Conservation (phyloP, 1,140 invertebrate species). For the Trichonephila clavata region DNA sequence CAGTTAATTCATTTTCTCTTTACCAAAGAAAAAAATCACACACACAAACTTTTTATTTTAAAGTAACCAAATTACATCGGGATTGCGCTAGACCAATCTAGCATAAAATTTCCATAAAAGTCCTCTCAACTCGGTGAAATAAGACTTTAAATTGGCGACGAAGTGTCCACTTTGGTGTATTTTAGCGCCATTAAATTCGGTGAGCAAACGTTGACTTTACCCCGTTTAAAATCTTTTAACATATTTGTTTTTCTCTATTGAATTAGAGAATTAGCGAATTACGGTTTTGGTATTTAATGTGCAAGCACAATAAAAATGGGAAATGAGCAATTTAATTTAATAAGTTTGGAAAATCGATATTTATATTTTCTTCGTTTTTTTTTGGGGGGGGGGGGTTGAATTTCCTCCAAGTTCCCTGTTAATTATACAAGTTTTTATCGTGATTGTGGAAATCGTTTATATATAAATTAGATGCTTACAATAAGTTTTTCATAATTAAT, state of each 20-base stretch:
- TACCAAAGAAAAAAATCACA: background rate
- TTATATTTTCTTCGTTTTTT: background rate
- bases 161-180: conserved; percentile 31
- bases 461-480: too few species aligned
- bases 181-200: conserved; percentile 1
- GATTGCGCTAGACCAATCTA: background rate
- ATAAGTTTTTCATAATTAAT: too few species aligned
- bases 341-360: background rate
- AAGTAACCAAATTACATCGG: background rate
- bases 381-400: too few species aligned
- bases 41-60: background rate
- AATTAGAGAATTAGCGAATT: conserved; percentile 7
- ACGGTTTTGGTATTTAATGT: background rate
- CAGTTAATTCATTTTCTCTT: background rate
- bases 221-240: background rate
- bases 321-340: background rate
- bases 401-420: background rate
- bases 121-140: background rate
- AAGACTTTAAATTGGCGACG: background rate
- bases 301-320: background rate
- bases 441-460: too few species aligned
- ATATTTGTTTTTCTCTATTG: background rate
- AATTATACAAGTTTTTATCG: background rate
- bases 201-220: conserved; percentile 24
- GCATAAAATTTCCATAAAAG: conserved; percentile 7